Evolutionary conservation across 35 echinoderm and acorn worm species (phyloP), one percentile per base, ranked within the genome.

Genomic region (Patiria miniata): DNA sequence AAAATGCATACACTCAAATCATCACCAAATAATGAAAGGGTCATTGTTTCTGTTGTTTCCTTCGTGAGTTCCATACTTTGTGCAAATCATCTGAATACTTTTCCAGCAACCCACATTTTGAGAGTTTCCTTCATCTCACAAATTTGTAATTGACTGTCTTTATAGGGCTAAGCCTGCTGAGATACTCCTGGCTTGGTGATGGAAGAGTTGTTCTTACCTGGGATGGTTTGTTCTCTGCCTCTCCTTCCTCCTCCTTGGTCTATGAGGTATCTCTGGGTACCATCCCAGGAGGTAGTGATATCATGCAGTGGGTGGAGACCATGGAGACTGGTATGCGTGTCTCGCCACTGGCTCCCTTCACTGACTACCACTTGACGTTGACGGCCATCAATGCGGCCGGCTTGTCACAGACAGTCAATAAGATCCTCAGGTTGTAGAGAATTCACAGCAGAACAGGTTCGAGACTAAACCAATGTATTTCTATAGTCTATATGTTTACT

Each of bases 351-450:
- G 39, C 52, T 55, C 73, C 40, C 9, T 52, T 39, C 1, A 87
- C 51, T 10, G 76, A 87, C n/a, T 78, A 87, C 51, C 51, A 87
- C 73, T n/a, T 87, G 1, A 52, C 85, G 2, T 16, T 87, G 22
- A 87, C 85, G 5, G 85, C 85, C 52, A 54, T 87, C 21, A 87
- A 87, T 36, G 68, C 68, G 28, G 86, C 86, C 8, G 86, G 86
- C 16, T 37, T 87, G n/a, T 58, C 32, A 18, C 0, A 61, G 44
- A 84, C 82, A 38, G 29, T 84, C 14, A 58, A 84, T 18, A 19
- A 34, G 12, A 5, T 61, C 15, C 30, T 84, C 19, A 65, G 42
- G 4, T 4, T 47, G 42, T 47, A 47, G 42, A 4, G 12, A 12
- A 47, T 12, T 47, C 12, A 47, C 42, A 47, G 42, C 42, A 47